A percentile compares a stretch with the other conserved stretches of the same genome.
phyloP scores from a whole-genome alignment of 2,797 vertebrate species.

The Manis crassicaudata region DNA sequence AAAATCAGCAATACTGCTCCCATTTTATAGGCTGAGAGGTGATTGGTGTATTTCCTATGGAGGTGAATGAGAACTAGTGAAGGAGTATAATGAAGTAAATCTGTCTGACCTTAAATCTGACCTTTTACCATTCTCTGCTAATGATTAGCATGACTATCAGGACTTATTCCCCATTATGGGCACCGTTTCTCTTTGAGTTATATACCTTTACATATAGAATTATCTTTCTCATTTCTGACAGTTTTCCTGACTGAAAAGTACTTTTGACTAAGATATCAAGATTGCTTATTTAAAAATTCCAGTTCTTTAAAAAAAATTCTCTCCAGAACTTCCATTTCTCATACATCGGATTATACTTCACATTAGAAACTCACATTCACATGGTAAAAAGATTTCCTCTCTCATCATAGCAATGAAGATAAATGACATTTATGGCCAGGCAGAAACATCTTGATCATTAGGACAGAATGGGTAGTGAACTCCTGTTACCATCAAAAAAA shows the following conservation, averaged over 20 bases:
- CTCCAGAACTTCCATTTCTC: not conserved
- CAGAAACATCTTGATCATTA: not conserved
- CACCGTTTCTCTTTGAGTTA: not conserved
- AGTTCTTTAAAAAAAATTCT: not conserved
- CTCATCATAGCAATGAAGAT: not conserved
- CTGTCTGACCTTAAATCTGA: not conserved
- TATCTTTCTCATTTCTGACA: not conserved
- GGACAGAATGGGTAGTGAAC: not conserved
- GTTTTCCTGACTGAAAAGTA: not conserved
- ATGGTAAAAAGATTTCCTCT: not conserved
- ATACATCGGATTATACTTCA: not conserved
- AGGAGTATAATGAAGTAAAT: not conserved
- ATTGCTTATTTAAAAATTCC: not conserved
- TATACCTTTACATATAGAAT: not conserved
- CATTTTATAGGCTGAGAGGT: conserved; percentile 21
- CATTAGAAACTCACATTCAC: not conserved
- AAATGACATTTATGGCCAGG: not conserved
- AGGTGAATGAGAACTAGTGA: not conserved
- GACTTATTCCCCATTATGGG: not conserved
- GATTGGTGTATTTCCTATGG: not conserved
- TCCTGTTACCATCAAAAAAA: not conserved
- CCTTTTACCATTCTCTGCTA: not conserved
- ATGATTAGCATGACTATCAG: not conserved
- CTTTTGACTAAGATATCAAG: not conserved
- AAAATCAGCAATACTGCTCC: not conserved